Percentiles rank a stretch among this genome's conserved stretches.
Evolutionary conservation across 1,140 invertebrate genomes (phyloP).

Genomic region (Epicauta chinensis): DNA sequence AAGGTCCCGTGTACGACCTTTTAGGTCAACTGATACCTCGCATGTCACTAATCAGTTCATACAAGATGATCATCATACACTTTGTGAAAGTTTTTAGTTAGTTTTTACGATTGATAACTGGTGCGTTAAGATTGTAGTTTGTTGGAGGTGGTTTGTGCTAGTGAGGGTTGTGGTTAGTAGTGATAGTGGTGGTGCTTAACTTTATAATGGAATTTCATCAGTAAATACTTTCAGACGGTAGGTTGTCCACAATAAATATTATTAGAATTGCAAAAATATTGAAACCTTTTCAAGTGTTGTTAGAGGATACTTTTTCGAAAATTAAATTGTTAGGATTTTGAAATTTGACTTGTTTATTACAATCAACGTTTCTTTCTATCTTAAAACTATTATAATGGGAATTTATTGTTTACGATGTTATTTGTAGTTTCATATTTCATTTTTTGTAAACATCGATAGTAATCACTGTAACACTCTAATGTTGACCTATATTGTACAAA

Average conservation of each 20-base stretch:
- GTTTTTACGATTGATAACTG: neutral
- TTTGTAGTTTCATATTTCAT: neutral
- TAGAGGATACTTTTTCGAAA: too few species aligned
- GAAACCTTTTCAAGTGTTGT: too few species aligned
- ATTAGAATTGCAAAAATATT: neutral
- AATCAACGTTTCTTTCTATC: neutral
- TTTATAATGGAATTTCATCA: too few species aligned
- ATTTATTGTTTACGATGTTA: neutral
- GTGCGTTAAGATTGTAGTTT: constrained; percentile 1
- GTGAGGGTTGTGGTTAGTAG: too few species aligned
- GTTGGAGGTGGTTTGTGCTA: neutral
- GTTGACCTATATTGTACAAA: neutral
- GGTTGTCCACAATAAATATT: neutral
- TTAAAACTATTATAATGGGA: neutral
- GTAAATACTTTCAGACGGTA: too few species aligned
- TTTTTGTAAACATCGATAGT: neutral
- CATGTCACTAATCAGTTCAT: constrained; percentile 11
- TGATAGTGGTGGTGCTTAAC: too few species aligned
- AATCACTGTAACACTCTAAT: too few species aligned
- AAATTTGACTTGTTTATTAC: too few species aligned
- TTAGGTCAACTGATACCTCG: constrained; percentile 14
- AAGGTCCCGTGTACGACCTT: constrained; percentile 10
- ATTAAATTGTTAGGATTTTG: too few species aligned
- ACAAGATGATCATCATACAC: constrained; percentile 4
- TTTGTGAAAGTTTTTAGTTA: constrained; percentile 6